Base-by-base conservation (phyloP, 1,140 invertebrate species). In the Aplysia californica region DNA sequence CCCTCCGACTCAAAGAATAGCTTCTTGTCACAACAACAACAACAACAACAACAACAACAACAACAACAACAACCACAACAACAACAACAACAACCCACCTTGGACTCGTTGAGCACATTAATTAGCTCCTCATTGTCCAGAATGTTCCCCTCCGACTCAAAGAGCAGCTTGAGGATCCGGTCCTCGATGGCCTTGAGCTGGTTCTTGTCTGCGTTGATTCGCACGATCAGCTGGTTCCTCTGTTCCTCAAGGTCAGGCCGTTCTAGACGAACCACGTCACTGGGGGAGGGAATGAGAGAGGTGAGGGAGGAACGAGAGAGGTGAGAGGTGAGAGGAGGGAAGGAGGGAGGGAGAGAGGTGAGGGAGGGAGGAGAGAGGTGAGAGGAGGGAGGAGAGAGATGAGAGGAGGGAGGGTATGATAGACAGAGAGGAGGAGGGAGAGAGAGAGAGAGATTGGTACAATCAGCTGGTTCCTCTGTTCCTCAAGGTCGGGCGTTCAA, bases 191-290 rank as follows among this genome's bases (percentile, higher is more conserved):
- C 91, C 73, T 95, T 92, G 58, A 97, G 88, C 80, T 95, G 94
- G 21, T 93, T 93, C 86, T 95, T 96, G 84, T 97, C 96, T 0
- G 93, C 89, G 78, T 96, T 96, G 76, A 97, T 97, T 77, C 93
- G 93, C 2, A 93, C 92, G 70, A 96, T 94, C 10, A 97, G 89
- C 87, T 96, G 93, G 70, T 93, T 95, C 44, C 95, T 91, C 88
- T 94, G 92, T 74, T 92, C 89, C 87, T 97, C 96, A 59, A 97
- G 89, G 78, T 96, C 96, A 1, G 95, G 95, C 69, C 95, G 89
- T 90, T 97, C 95, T 69, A 91, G 80, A 23, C 87, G 83, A 21
- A 90, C 89, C 10, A 90, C 88, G 76, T 90, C 89, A 81, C 89
- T 89, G 50, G 35, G 58, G 29, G 58, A 61, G 29, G 10, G 26